These are phyloP conservation scores for Gambelia wislizenii DNA, from an alignment of 2,797 vertebrate genomes.

Conservation along the genomic window DNA sequence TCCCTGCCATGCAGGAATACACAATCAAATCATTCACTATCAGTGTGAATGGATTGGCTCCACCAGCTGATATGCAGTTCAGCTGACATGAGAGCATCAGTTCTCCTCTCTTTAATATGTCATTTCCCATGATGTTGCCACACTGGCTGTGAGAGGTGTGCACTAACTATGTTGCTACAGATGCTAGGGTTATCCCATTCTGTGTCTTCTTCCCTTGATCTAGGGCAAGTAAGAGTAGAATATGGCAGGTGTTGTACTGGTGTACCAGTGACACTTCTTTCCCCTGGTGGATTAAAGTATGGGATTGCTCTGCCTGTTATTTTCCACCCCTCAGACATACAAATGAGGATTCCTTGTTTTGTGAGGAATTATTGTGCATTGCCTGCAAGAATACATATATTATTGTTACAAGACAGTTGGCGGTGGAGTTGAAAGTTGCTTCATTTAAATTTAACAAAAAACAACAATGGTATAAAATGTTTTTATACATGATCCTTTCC, in stretches of 20 bases:
- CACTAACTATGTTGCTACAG: not conserved
- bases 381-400: not conserved
- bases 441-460: conserved; percentile 21
- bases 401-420: conserved; percentile 27
- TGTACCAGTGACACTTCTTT: not conserved
- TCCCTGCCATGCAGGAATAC: too few relatives aligned
- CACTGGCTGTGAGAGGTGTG: not conserved
- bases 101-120: not conserved
- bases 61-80: not conserved
- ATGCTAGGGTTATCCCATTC: not conserved
- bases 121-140: not conserved
- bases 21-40: too few relatives aligned
- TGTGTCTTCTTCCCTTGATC: not conserved
- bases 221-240: not conserved
- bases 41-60: not conserved
- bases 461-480: conserved; percentile 7
- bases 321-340: not conserved
- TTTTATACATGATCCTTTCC: conserved; percentile 22
- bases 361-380: conserved; percentile 13
- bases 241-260: not conserved
- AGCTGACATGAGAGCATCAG: not conserved
- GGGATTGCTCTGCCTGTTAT: not conserved
- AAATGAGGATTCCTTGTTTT: not conserved
- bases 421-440: conserved; percentile 10
- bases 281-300: not conserved